Evolutionary conservation across 2,888 invertebrate species (phyloP).

Genomic region (Clepsis dumicolana): DNA sequence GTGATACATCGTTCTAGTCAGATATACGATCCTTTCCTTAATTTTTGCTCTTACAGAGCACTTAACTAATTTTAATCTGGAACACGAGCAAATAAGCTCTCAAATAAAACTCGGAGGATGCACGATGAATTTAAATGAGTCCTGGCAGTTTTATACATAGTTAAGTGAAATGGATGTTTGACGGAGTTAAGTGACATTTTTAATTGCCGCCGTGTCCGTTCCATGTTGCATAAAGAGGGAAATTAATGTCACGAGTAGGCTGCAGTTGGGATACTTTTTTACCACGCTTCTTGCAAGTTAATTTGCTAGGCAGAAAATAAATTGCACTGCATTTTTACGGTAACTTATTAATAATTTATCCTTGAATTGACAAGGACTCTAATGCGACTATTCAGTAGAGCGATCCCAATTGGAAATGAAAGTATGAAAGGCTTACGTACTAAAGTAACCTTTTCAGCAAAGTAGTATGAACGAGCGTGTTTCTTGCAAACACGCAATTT

Average conservation of each 20-base stretch:
- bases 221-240: neutral
- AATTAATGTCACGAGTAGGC: neutral
- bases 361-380: neutral
- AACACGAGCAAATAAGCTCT: slow-evolving; percentile 11
- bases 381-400: neutral
- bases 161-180: slow-evolving; percentile 8
- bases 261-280: neutral
- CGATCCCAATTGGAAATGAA: neutral
- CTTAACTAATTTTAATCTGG: slow-evolving; percentile 13
- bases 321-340: neutral
- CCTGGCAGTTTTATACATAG: slow-evolving; percentile 12
- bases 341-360: neutral
- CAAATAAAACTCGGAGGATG: slow-evolving; percentile 13
- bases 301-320: neutral
- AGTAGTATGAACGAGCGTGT: neutral
- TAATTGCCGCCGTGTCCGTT: neutral
- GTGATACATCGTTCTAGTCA: slow-evolving; percentile 58
- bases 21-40: slow-evolving; percentile 49
- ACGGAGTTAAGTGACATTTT: slow-evolving; percentile 9
- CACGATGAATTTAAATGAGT: slow-evolving; percentile 7
- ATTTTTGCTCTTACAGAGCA: slow-evolving; percentile 13
- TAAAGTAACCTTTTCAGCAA: neutral
- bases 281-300: neutral
- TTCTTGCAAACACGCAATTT: slow-evolving; percentile 46
- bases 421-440: neutral